Conservation (phyloP, 2,113 vertebrate genomes). For the Sturnira hondurensis region DNA sequence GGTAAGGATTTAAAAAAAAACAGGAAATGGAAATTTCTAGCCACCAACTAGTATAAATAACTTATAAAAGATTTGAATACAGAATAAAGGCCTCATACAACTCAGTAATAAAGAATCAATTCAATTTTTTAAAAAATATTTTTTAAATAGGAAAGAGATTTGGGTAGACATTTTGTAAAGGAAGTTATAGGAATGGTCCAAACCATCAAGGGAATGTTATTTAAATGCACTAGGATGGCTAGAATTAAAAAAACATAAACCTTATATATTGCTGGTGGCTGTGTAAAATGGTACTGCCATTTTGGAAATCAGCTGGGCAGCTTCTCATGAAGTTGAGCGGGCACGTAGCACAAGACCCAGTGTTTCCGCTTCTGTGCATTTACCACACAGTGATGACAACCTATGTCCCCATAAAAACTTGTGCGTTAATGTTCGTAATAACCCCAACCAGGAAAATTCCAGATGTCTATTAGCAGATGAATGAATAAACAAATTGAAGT, state of each 20-base stretch:
- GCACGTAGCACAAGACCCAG: not conserved
- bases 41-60: not conserved
- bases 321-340: not conserved
- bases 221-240: not conserved
- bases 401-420: not conserved
- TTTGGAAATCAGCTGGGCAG: not conserved
- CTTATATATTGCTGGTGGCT: not conserved
- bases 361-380: not conserved
- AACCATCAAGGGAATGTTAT: not conserved
- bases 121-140: not conserved
- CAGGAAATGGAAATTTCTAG: not conserved
- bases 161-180: not conserved
- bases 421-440: not conserved
- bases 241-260: not conserved
- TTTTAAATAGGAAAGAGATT: not conserved
- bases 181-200: not conserved
- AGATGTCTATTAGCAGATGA: not conserved
- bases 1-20: too few relatives aligned
- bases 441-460: not conserved
- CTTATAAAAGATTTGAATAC: constrained; percentile 4
- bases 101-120: not conserved
- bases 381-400: not conserved
- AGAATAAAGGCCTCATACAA: not conserved
- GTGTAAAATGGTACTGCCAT: not conserved
- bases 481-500: not conserved